Evolutionary conservation across 2,797 vertebrate genomes (phyloP), one percentile per base, ranked within the genome.

Genomic region (Syncerus caffer): DNA sequence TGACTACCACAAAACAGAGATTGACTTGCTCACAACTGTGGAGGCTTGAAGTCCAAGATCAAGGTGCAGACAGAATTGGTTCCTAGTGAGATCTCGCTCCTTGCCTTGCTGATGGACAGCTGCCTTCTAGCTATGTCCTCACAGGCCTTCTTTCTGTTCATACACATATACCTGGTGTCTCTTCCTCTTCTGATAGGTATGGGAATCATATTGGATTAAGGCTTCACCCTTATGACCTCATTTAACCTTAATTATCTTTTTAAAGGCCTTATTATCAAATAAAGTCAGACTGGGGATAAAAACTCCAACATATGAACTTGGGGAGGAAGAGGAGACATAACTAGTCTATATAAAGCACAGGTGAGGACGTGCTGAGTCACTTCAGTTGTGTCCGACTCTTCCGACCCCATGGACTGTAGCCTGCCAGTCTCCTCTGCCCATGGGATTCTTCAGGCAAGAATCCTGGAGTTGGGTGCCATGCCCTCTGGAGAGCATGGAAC

Each of bases 321-420:
- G 19, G 71, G 17, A 51, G 16, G 31, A 45, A 31, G 11, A 21
- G 11, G 31, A 53, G 10, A 45, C 50, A 51, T 31, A 67, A 47
- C 53, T 45, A 38, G 42, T 76, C 31, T 34, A 50, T 58, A 76
- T 58, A 47, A 51, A 23, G 47, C 45, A 79, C 31, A 57, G 0
- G 12, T 23, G 21, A 74, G 67, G 21, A 23, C 1, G 3, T 71
- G n/a, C n/a, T 38, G 17, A 71, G 64, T 38, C n/a, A 71, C 4
- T 38, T 71, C 64, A 71, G n/a, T 71, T 0, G 0, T 71, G n/a
- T 71, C n/a, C 2, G 5, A 71, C 19, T 71, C 9, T 38, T 23
- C 17, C 0, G 0, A 67, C n/a, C n/a, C 9, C n/a, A 38, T 11
- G 17, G n/a, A 38, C n/a, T 21, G 9, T 21, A 67, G n/a, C 64